A percentile compares a stretch with the other conserved stretches of the same genome.
Conservation (phyloP, 2,113 vertebrate genomes). For the Carlito syrichta region DNA sequence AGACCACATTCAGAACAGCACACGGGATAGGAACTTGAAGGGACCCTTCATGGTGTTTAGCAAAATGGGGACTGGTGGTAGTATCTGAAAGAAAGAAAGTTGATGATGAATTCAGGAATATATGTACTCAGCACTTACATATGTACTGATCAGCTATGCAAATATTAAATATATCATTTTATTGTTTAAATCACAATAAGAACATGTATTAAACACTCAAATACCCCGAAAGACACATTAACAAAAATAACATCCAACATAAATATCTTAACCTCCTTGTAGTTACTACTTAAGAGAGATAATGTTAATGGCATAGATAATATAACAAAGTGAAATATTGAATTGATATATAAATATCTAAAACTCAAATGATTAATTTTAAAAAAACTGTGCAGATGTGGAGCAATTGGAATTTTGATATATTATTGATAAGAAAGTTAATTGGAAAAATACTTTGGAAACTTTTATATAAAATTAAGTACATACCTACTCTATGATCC, state of each 20-base stretch:
- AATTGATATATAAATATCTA: not conserved
- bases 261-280: not conserved
- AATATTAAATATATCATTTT: not conserved
- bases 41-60: constrained; percentile 27
- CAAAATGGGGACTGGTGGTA: not conserved
- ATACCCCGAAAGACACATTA: not conserved
- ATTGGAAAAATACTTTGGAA: not conserved
- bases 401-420: not conserved
- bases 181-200: not conserved
- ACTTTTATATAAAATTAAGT: not conserved
- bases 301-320: not conserved
- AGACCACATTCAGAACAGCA: constrained; percentile 32
- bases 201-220: not conserved
- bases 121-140: not conserved
- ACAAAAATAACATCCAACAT: not conserved
- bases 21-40: constrained; percentile 62
- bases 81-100: constrained; percentile 35
- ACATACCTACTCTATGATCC: not conserved
- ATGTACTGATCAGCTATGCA: not conserved
- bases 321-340: not conserved
- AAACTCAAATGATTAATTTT: not conserved
- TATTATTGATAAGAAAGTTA: not conserved
- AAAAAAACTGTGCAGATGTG: not conserved
- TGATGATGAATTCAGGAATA: not conserved
- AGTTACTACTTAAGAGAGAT: not conserved